Base-by-base conservation (phyloP, 1,140 invertebrate species). In the Caenorhabditis latens region DNA sequence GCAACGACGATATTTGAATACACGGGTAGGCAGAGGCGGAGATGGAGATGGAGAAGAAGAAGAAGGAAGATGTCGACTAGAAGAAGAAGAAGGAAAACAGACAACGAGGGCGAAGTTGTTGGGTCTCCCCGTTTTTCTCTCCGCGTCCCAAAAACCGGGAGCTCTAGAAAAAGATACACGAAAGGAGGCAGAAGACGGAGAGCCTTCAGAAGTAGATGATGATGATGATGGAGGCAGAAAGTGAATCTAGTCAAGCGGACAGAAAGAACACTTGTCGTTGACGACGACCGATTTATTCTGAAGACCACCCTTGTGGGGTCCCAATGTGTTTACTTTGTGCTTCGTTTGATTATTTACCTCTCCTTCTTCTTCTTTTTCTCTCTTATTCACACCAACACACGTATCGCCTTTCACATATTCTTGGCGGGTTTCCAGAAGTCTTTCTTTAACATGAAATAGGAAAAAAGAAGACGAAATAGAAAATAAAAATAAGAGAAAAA, bases 1-100 rank as follows among this genome's bases (percentile, higher is more conserved):
- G 79, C 79, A 24, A 83, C 48, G 79, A 57, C 48, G 79, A 58
- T 79, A 79, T 50, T 50, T 79, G 71, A 79, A 48, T 79, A 79
- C 71, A 79, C 71, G 71, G 46, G 46, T 42, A 79, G 46, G 40
- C n/a, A 61, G 83, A 84, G 83, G 53, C 53, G 53, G 46, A 46
- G 43, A 50, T 32, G 75, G 14, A 21, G 79, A 58, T 13, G 46
- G 11, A 43, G 43, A 82, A 53, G 55, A 82, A 53, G 55, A 43
- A 14, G 55, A 32, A 19, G 53, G 46, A 58, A 40, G 32, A 32
- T 2, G 32, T 32, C 32, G 32, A 32, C 32, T 32, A 48, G 82
- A 84, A 40, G 82, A 84, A 40, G 82, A 40, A 14, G 82, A 58
- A 16, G 83, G 55, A 58, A 61, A 61, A 58, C 83, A 61, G 83